Conservation (phyloP, 2,113 vertebrate species). For the Oryzias melastigma region DNA sequence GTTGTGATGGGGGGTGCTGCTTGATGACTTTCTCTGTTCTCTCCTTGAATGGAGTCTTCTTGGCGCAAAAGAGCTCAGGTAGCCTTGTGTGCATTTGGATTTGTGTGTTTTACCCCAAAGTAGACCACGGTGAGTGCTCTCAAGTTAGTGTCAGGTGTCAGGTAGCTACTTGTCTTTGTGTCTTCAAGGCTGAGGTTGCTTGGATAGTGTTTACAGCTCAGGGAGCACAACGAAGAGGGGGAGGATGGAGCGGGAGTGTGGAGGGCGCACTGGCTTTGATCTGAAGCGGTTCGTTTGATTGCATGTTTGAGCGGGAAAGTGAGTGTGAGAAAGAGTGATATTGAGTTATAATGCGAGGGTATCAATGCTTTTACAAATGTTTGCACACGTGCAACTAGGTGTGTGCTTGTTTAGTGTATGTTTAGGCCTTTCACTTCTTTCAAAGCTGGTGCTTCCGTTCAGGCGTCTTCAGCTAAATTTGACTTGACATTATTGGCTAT, state of each 20-base stretch:
- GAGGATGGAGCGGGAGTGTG: conserved; percentile 6
- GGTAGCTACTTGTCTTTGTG: conserved; percentile 75
- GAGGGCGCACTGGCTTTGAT: conserved; percentile 61
- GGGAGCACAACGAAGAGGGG: conserved; percentile 31
- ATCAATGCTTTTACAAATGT: conserved; percentile 25
- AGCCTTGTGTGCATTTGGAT: conserved; percentile 38
- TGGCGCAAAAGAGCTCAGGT: conserved; percentile 53
- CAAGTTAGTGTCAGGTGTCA: conserved; percentile 72
- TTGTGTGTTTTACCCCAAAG: conserved; percentile 48
- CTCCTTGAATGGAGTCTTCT: conserved; percentile 45
- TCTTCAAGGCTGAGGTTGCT: conserved; percentile 72
- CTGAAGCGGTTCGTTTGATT: conserved; percentile 61
- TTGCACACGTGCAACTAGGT: conserved; percentile 13
- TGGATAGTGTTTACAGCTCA: conserved; percentile 72
- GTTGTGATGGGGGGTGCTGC: conserved; percentile 17
- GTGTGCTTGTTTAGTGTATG: conserved; percentile 7
- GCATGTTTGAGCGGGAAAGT: conserved; percentile 32
- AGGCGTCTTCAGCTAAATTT: neutral
- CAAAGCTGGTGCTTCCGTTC: neutral
- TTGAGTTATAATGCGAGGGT: conserved; percentile 11
- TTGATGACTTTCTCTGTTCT: conserved; percentile 52
- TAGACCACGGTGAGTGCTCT: conserved; percentile 61
- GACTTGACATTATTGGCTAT: neutral
- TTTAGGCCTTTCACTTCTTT: neutral
- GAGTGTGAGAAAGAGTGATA: conserved; percentile 35